phyloP scores from a whole-genome alignment of 2,797 vertebrate genomes.

The Dicrostonyx torquatus region DNA sequence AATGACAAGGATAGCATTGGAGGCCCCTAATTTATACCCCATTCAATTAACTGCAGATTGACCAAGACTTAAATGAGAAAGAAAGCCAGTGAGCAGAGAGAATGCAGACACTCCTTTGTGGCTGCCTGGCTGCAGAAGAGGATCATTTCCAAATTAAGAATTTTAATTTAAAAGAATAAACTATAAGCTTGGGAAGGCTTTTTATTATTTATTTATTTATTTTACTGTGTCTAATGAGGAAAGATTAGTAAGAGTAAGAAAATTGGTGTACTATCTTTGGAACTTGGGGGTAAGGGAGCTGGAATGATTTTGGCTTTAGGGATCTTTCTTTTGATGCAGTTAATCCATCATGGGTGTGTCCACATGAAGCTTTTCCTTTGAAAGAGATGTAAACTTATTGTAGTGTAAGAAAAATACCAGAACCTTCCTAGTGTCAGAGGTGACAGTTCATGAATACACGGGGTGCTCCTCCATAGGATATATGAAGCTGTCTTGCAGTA shows the following conservation, averaged over 20 bases:
- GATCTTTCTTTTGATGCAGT: neutral
- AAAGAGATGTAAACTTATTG: neutral
- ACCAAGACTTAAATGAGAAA: constrained; percentile 1
- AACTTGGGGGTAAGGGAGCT: neutral
- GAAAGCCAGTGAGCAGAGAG: constrained; percentile 10
- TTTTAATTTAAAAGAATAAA: neutral
- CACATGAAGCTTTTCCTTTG: neutral
- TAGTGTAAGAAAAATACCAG: neutral
- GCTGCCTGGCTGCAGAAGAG: neutral
- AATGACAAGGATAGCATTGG: neutral
- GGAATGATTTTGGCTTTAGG: neutral
- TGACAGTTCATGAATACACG: neutral
- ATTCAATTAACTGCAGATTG: neutral
- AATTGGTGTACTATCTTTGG: neutral
- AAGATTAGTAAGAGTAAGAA: constrained; percentile 19
- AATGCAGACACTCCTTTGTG: neutral
- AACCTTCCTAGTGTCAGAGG: neutral
- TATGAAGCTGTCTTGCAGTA: neutral
- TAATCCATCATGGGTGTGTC: neutral
- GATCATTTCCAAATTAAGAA: neutral
- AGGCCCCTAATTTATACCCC: neutral
- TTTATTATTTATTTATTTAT: neutral
- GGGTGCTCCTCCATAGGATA: neutral
- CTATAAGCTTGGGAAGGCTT: constrained; percentile 7
- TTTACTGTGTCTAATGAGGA: neutral